Evolutionary conservation across 2,888 invertebrate species (phyloP).

Genomic region (Theodoxus fluviatilis): DNA sequence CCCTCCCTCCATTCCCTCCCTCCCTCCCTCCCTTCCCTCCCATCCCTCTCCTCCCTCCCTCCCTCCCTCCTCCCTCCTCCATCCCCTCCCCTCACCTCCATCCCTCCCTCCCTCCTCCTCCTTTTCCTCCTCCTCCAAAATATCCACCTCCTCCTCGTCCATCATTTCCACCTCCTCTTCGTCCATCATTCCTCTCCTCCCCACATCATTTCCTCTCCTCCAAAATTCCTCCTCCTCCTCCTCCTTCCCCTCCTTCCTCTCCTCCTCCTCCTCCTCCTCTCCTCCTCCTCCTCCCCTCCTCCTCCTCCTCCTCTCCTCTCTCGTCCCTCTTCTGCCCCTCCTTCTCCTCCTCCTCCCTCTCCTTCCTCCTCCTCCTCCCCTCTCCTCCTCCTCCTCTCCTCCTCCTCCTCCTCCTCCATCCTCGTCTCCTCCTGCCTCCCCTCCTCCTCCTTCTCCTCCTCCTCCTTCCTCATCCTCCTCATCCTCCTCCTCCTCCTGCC

Average conservation of each 20-base stretch:
- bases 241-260: background rate
- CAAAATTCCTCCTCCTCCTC: background rate
- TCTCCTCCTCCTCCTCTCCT: background rate
- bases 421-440: background rate
- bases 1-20: constrained; percentile 1
- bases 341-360: background rate
- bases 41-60: background rate
- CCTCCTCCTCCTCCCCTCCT: background rate
- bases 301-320: background rate
- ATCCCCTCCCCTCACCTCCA: background rate
- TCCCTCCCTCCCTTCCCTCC: background rate
- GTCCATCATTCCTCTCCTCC: background rate
- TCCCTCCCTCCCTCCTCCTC: background rate
- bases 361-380: background rate
- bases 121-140: too few species aligned
- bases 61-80: background rate
- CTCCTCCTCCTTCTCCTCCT: background rate
- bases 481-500: too few species aligned
- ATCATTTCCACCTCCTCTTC: background rate
- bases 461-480: too few species aligned
- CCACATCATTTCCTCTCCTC: background rate
- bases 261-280: background rate
- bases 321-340: background rate
- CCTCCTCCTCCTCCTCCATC: background rate
- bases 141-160: background rate